Evolutionary conservation across 2,113 vertebrate species (phyloP).

Genomic region (Spea multiplicata): DNA sequence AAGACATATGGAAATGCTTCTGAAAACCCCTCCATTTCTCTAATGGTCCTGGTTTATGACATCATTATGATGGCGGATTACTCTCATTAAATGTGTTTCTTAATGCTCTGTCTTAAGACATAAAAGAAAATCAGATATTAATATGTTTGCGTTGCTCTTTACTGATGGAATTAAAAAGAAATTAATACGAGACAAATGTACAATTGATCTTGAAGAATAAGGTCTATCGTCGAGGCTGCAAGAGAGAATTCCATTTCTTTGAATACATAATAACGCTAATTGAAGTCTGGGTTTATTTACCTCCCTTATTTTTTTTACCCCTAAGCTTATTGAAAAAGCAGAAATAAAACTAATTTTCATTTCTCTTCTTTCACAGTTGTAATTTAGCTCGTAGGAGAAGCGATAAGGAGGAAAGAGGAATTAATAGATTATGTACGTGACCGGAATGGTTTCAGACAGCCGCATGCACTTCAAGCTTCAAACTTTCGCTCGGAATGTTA

Average conservation of each 20-base stretch:
- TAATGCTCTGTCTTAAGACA: neutral
- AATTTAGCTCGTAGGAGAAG: slow-evolving; percentile 28
- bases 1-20: too few relatives aligned
- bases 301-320: neutral
- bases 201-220: neutral
- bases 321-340: slow-evolving; percentile 30
- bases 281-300: slow-evolving; percentile 21
- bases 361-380: slow-evolving; percentile 19
- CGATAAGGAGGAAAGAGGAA: slow-evolving; percentile 9
- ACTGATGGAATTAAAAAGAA: slow-evolving; percentile 14
- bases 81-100: neutral
- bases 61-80: neutral
- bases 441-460: slow-evolving; percentile 16
- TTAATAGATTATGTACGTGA: slow-evolving; percentile 36
- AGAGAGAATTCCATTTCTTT: neutral
- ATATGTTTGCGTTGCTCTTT: slow-evolving; percentile 19
- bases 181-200: slow-evolving; percentile 18
- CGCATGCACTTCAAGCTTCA: neutral
- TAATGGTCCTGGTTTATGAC: too few relatives aligned
- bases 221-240: neutral
- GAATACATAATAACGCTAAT: neutral
- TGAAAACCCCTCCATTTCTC: too few relatives aligned
- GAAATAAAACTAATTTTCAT: slow-evolving; percentile 34
- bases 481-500: neutral
- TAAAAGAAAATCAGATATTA: slow-evolving; percentile 34